Evolutionary conservation across 2,113 vertebrate genomes (phyloP).

Genomic region (Pseudorectes ferrugineus): DNA sequence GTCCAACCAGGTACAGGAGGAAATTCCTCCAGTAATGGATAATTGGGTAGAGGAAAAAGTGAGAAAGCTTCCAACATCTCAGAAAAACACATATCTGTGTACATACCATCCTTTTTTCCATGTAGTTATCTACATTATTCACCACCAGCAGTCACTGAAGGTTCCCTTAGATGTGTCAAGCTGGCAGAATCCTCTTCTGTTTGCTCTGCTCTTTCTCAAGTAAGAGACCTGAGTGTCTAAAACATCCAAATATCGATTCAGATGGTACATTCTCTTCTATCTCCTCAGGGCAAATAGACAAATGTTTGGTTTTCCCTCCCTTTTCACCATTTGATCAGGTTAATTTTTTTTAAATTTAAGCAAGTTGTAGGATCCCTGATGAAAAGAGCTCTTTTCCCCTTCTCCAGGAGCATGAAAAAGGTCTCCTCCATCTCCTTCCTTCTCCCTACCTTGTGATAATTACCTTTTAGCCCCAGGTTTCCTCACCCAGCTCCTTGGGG

Average conservation of each 20-base stretch:
- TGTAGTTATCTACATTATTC: neutral
- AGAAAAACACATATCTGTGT: neutral
- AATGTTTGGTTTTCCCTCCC: conserved; percentile 6
- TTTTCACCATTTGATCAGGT: neutral
- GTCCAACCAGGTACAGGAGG: neutral
- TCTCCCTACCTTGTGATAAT: neutral
- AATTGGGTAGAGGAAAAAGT: neutral
- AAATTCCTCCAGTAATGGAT: neutral
- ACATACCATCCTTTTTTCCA: neutral
- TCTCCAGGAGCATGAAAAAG: neutral
- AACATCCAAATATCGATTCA: neutral
- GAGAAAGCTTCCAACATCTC: neutral
- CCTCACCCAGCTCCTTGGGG: neutral
- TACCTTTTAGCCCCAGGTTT: neutral
- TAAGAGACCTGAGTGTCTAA: neutral
- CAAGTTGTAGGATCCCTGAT: neutral
- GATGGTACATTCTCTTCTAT: neutral
- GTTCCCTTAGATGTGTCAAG: neutral
- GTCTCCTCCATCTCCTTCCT: neutral
- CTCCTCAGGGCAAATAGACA: neutral
- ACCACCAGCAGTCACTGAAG: neutral
- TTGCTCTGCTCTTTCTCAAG: conserved; percentile 7
- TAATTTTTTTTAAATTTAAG: neutral
- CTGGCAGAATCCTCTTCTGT: neutral
- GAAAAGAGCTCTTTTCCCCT: neutral